Conservation (phyloP, 2,888 invertebrate genomes). For the Periphyllus acericola region DNA sequence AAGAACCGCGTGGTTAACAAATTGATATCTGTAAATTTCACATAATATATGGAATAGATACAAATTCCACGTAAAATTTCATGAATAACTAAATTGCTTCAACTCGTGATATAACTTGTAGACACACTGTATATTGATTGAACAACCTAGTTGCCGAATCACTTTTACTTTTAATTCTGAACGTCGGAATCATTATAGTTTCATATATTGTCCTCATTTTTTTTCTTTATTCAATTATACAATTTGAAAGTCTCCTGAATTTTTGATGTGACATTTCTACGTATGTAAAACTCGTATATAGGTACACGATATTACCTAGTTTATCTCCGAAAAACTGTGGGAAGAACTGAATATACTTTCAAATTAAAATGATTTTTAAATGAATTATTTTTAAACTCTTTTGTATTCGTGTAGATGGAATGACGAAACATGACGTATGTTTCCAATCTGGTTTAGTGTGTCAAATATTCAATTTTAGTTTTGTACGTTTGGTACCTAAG, state of each 20-base stretch:
- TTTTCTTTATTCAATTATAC: neutral
- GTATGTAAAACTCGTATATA: neutral
- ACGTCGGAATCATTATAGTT: neutral
- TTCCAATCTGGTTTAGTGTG: neutral
- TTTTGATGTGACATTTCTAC: neutral
- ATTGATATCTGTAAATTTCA: neutral
- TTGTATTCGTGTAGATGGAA: neutral
- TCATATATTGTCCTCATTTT: neutral
- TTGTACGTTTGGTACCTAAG: neutral
- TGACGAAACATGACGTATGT: neutral
- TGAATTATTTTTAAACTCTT: neutral
- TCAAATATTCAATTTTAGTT: neutral
- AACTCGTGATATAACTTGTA: neutral
- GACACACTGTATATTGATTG: neutral
- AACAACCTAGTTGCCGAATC: neutral
- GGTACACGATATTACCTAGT: neutral
- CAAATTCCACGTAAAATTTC: neutral
- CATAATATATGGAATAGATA: neutral
- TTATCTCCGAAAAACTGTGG: too few species aligned
- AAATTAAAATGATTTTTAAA: neutral
- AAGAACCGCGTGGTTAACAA: neutral
- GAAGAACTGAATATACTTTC: neutral
- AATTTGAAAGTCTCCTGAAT: neutral
- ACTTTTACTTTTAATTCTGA: neutral
- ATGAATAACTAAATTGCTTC: neutral